Evolutionary conservation across 2,888 invertebrate species (phyloP).

Genomic region (Stenchaetothrips biformis): DNA sequence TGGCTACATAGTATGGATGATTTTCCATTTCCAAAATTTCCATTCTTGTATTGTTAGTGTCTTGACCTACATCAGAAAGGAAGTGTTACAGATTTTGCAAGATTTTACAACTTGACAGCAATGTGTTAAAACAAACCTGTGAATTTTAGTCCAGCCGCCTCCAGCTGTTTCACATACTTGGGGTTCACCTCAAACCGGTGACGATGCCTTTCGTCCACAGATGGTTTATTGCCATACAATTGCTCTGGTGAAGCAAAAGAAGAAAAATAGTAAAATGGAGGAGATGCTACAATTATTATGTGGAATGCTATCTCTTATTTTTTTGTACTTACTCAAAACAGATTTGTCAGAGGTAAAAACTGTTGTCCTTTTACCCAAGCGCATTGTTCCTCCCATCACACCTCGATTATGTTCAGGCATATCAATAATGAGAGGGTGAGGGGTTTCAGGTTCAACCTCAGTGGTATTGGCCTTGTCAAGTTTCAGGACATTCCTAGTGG

Average conservation of each 20-base stretch:
- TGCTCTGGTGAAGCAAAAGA: slow-evolving; percentile 50
- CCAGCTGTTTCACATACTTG: slow-evolving; percentile 69
- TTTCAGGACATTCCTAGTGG: slow-evolving; percentile 37
- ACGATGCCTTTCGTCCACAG: slow-evolving; percentile 90
- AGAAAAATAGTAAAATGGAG: slow-evolving; percentile 17
- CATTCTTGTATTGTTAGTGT: slow-evolving; percentile 82
- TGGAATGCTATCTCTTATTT: slow-evolving; percentile 24
- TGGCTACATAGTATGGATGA: slow-evolving; percentile 91
- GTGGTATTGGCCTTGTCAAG: slow-evolving; percentile 52
- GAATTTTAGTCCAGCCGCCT: slow-evolving; percentile 79
- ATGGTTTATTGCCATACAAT: slow-evolving; percentile 70
- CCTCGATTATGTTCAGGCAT: slow-evolving; percentile 98
- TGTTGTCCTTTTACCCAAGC: slow-evolving; percentile 89
- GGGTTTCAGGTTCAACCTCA: slow-evolving; percentile 71
- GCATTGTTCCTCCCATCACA: slow-evolving; percentile 94
- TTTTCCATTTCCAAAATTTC: slow-evolving; percentile 78
- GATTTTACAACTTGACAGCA: slow-evolving; percentile 16
- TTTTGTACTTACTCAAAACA: slow-evolving; percentile 56
- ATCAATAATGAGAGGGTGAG: slow-evolving; percentile 83
- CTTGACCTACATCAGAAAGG: slow-evolving; percentile 52
- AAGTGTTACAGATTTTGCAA: slow-evolving; percentile 20
- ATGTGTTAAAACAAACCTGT: slow-evolving; percentile 56
- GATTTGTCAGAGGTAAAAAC: slow-evolving; percentile 61
- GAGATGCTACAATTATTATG: slow-evolving; percentile 6
- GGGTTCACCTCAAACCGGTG: slow-evolving; percentile 98